phyloP scores from a whole-genome alignment of 2,797 vertebrate species.

The Cyclopterus lumpus region DNA sequence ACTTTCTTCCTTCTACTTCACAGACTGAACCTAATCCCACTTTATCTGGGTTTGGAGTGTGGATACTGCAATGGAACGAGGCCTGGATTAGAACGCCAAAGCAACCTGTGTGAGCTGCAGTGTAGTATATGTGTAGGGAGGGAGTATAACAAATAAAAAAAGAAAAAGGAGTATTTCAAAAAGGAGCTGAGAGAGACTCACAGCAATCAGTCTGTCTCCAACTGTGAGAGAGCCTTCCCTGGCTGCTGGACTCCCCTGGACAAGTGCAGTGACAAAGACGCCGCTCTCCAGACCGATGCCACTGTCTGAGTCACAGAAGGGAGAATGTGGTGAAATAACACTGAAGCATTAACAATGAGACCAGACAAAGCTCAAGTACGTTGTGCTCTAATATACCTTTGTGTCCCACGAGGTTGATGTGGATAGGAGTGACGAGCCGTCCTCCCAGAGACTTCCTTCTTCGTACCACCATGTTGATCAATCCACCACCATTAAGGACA shows the following conservation, averaged over 20 bases:
- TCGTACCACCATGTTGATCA: constrained; percentile 97
- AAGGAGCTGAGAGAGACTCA: constrained; percentile 81
- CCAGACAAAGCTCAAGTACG: not conserved
- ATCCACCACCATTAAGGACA: constrained; percentile 91
- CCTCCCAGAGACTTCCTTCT: constrained; percentile 95
- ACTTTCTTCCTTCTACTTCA: constrained; percentile 40
- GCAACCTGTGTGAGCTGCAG: constrained; percentile 32
- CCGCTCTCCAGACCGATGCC: constrained; percentile 93
- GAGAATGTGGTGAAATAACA: not conserved
- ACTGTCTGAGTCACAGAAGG: constrained; percentile 83
- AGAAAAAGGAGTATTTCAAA: constrained; percentile 24
- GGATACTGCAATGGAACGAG: constrained; percentile 48
- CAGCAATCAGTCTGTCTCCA: constrained; percentile 94
- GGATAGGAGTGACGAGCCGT: constrained; percentile 91
- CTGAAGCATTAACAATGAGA: not conserved
- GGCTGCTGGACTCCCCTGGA: constrained; percentile 93
- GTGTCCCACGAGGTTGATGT: constrained; percentile 93
- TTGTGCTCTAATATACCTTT: constrained; percentile 85
- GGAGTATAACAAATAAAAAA: not conserved
- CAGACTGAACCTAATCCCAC: constrained; percentile 54
- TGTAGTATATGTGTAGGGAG: constrained; percentile 22
- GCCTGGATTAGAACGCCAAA: constrained; percentile 50
- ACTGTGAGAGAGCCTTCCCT: constrained; percentile 91
- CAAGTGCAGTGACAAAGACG: constrained; percentile 90
- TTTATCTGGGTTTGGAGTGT: constrained; percentile 52